These are phyloP conservation scores for Marmota monax DNA, from an alignment of 2,113 vertebrate genomes.

Conservation along the genomic window DNA sequence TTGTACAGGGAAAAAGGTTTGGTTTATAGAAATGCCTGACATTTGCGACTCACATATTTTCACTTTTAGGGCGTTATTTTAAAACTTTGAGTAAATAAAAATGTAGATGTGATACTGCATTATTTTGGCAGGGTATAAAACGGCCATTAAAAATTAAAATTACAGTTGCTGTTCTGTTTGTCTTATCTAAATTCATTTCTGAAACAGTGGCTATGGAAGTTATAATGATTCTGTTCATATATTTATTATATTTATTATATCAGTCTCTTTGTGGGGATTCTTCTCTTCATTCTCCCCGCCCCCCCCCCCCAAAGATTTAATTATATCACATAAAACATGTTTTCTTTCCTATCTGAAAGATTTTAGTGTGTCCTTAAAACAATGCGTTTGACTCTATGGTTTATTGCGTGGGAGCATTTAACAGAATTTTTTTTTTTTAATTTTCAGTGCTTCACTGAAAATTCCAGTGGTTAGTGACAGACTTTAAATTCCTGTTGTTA, in stretches of 20 bases:
- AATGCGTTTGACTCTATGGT: neutral
- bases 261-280: neutral
- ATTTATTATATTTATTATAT: conserved; percentile 45
- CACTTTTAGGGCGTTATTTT: neutral
- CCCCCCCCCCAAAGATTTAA: neutral
- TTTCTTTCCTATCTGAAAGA: neutral
- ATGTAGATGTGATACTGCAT: neutral
- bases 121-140: neutral
- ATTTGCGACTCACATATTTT: neutral
- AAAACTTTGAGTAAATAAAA: neutral
- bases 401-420: neutral
- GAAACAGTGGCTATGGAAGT: neutral
- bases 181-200: neutral
- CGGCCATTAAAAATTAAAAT: neutral
- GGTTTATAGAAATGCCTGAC: neutral
- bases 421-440: neutral
- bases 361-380: neutral
- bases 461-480: neutral
- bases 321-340: neutral
- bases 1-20: neutral
- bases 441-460: neutral
- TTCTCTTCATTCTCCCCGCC: neutral
- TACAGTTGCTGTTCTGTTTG: neutral
- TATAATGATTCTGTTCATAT: neutral
- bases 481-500: neutral